Percentiles rank a stretch among this genome's conserved stretches.
Evolutionary conservation across 2,113 vertebrate genomes (phyloP).

Genomic region (Colius striatus): DNA sequence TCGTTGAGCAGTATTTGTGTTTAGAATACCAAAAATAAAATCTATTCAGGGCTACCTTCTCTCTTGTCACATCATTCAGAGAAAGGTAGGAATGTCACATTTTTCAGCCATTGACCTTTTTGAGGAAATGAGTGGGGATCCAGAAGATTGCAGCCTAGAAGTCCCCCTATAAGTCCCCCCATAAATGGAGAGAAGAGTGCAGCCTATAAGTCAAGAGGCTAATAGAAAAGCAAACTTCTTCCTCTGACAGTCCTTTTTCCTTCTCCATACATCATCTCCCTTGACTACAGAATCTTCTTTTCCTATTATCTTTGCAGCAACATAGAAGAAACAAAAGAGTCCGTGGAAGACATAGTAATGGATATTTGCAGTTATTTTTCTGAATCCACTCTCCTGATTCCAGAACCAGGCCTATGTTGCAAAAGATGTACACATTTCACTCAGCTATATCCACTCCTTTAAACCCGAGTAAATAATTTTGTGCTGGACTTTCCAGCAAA

Average conservation of each 20-base stretch:
- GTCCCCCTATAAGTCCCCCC: no score
- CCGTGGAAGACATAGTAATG: background rate
- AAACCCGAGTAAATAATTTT: background rate
- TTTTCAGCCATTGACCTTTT: background rate
- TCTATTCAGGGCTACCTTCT: background rate
- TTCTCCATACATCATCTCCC: background rate
- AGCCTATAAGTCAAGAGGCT: background rate
- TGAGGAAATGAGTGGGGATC: background rate
- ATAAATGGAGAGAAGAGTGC: no score
- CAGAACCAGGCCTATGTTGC: background rate
- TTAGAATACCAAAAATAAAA: conserved; percentile 12
- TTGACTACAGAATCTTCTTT: background rate
- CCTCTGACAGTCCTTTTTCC: background rate
- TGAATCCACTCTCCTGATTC: background rate
- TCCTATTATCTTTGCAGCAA: background rate
- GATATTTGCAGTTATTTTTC: background rate
- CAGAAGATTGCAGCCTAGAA: background rate
- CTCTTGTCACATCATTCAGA: background rate
- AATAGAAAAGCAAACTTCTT: background rate
- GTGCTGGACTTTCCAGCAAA: background rate
- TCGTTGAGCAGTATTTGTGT: background rate
- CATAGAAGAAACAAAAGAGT: background rate
- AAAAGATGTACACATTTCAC: background rate
- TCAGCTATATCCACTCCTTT: background rate
- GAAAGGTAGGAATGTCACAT: background rate